Evolutionary conservation across 2,888 invertebrate genomes (phyloP).

Genomic region (Hyposoter dolosus): DNA sequence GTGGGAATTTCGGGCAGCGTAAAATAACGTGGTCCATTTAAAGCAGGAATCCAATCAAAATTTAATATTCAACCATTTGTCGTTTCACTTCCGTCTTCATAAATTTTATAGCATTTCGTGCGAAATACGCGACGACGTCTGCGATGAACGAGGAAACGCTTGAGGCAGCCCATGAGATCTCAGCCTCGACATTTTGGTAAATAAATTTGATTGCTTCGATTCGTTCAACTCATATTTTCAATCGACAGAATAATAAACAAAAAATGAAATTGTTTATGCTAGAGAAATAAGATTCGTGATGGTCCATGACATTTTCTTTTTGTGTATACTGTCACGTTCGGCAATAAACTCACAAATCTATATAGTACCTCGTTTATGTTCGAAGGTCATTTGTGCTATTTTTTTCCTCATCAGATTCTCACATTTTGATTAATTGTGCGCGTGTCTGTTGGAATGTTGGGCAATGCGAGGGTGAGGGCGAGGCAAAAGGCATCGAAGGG

Average conservation of each 20-base stretch:
- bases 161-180: background rate
- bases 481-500: constrained; percentile 14
- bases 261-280: too few species aligned
- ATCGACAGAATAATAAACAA: background rate
- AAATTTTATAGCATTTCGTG: background rate
- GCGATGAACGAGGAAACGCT: background rate
- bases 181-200: background rate
- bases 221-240: background rate
- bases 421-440: background rate
- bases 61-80: background rate
- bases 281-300: too few species aligned
- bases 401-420: background rate
- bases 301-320: too few species aligned
- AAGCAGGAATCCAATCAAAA: background rate
- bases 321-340: too few species aligned
- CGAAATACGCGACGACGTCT: background rate
- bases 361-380: background rate
- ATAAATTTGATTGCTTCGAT: background rate
- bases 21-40: background rate
- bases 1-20: background rate
- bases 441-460: background rate
- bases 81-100: background rate
- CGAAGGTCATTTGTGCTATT: background rate
- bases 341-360: too few species aligned
- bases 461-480: background rate